Conservation (phyloP, 2,113 vertebrate genomes). For the Scolopax mira region DNA sequence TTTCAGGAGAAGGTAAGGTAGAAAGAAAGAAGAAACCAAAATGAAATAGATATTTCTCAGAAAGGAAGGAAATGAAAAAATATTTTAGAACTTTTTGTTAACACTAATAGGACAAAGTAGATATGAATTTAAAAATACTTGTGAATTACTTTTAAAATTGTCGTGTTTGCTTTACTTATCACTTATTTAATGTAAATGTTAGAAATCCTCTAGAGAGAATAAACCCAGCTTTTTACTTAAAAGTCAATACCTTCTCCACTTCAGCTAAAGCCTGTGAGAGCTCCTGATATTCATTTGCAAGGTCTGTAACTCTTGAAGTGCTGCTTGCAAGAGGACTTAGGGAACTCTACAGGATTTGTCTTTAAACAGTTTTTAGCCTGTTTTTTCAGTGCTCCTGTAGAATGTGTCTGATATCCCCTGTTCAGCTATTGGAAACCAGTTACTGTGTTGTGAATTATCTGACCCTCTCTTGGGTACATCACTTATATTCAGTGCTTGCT, state of each 20-base stretch:
- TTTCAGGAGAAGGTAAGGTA: not conserved
- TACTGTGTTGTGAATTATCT: not conserved
- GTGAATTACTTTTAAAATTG: not conserved
- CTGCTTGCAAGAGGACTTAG: not conserved
- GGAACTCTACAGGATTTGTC: not conserved
- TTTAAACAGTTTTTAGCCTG: not conserved
- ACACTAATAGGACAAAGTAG: not conserved
- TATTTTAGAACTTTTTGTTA: not conserved
- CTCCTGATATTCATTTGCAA: not conserved
- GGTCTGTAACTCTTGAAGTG: not conserved
- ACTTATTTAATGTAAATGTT: constrained; percentile 52
- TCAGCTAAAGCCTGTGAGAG: not conserved
- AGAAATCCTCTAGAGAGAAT: not conserved
- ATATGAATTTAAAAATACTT: not conserved
- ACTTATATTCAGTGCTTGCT: not conserved
- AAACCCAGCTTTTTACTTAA: not conserved
- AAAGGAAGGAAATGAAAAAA: not conserved
- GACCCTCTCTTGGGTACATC: not conserved
- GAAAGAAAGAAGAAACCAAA: not conserved
- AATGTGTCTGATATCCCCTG: not conserved
- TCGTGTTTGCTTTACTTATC: not conserved
- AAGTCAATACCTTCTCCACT: not conserved
- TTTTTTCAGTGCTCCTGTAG: not conserved
- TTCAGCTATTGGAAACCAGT: not conserved
- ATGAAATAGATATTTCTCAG: not conserved